These are phyloP conservation scores for Papilio elwesi DNA, from an alignment of 2,888 invertebrate species.

Conservation along the genomic window DNA sequence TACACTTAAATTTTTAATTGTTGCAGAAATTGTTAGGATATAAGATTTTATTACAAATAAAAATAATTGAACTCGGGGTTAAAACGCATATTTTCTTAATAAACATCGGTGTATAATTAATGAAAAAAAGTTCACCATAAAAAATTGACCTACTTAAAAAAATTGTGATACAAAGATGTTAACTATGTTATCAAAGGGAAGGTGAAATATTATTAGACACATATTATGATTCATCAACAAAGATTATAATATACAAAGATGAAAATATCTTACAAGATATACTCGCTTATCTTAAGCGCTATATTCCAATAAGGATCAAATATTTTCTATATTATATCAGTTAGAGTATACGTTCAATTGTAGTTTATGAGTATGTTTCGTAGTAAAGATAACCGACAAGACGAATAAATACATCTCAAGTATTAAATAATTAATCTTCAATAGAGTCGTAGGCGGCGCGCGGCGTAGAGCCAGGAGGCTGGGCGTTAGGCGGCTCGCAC, in stretches of 20 bases:
- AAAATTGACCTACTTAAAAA: too few relatives aligned
- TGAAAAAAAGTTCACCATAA: too few relatives aligned
- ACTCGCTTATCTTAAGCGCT: conserved; percentile 16
- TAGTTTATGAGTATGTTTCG: not conserved
- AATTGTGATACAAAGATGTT: too few relatives aligned
- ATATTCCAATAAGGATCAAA: not conserved
- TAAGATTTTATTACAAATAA: too few relatives aligned
- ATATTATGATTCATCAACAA: too few relatives aligned
- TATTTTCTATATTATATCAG: not conserved
- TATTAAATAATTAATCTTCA: not conserved
- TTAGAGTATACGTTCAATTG: not conserved
- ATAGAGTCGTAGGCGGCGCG: not conserved
- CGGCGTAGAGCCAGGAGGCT: not conserved
- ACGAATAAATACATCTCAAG: not conserved
- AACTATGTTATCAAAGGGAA: too few relatives aligned
- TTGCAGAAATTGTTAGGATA: too few relatives aligned
- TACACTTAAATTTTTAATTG: too few relatives aligned
- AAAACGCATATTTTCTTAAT: too few relatives aligned
- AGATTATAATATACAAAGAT: not conserved
- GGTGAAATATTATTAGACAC: too few relatives aligned
- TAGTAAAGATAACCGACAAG: not conserved
- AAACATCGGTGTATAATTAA: too few relatives aligned
- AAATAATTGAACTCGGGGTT: too few relatives aligned
- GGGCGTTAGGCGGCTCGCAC: conserved; percentile 8
- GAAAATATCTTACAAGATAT: conserved; percentile 35